phyloP scores from a whole-genome alignment of 2,797 vertebrate genomes.

The Peromyscus eremicus region DNA sequence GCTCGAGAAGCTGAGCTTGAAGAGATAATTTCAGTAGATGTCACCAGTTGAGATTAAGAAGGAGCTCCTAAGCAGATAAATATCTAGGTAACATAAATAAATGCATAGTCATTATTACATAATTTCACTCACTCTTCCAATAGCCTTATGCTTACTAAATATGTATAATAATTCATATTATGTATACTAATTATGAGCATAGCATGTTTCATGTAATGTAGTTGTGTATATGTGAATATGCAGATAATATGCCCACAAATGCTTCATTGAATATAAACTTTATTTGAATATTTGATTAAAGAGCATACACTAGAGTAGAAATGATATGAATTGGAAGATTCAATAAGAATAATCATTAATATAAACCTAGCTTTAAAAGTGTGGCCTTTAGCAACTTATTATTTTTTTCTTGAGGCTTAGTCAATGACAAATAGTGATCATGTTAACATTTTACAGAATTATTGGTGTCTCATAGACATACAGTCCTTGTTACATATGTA shows the following conservation, averaged over 20 bases:
- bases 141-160: neutral
- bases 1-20: neutral
- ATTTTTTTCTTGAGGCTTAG: neutral
- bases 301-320: neutral
- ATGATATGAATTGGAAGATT: neutral
- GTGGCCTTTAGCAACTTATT: neutral
- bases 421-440: constrained; percentile 21
- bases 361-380: neutral
- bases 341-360: neutral
- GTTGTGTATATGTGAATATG: neutral
- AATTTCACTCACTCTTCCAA: neutral
- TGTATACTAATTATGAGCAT: neutral
- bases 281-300: neutral
- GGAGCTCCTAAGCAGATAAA: fast-evolving
- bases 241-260: neutral
- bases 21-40: neutral
- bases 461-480: neutral
- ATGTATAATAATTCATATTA: neutral
- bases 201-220: neutral
- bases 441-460: neutral
- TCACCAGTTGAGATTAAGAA: neutral
- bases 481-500: neutral
- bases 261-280: neutral
- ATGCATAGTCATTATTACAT: neutral
- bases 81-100: neutral